Conservation (phyloP, 2,888 invertebrate species). For the Sympetrum striolatum region DNA sequence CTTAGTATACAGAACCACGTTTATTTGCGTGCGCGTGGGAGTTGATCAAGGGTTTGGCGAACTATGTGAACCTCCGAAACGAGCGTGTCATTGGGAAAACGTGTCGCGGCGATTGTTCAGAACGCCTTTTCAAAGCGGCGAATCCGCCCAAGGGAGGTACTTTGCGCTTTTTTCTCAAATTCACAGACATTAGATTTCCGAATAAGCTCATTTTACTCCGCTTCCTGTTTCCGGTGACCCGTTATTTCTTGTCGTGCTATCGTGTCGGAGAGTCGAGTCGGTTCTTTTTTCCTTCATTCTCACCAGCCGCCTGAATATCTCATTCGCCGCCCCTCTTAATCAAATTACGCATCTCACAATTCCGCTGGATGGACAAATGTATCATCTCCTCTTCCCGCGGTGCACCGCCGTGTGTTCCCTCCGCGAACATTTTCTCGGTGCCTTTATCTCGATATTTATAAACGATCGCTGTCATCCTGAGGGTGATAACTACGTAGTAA, state of each 20-base stretch:
- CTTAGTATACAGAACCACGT: too few species aligned
- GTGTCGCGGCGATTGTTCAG: not conserved
- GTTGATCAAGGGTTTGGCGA: too few species aligned
- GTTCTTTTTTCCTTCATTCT: constrained; percentile 24
- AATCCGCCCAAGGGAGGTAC: not conserved
- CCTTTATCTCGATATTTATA: not conserved
- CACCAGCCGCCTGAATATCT: not conserved
- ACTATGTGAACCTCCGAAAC: too few species aligned
- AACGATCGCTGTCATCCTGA: too few species aligned
- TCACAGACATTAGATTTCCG: constrained; percentile 35
- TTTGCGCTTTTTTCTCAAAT: constrained; percentile 8
- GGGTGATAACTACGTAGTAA: too few species aligned
- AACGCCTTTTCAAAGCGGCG: not conserved
- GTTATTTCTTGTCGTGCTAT: constrained; percentile 33
- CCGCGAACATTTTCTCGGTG: not conserved
- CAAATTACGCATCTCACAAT: constrained; percentile 32
- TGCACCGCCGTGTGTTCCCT: not conserved
- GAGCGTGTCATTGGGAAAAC: not conserved
- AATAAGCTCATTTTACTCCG: constrained; percentile 35
- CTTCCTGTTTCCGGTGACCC: constrained; percentile 43
- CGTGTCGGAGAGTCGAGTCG: constrained; percentile 19
- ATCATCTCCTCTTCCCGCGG: not conserved
- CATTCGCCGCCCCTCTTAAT: not conserved
- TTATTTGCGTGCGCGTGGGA: too few species aligned
- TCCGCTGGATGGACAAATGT: constrained; percentile 17